A percentile compares a stretch with the other conserved stretches of the same genome.
phyloP scores from a whole-genome alignment of 2,888 invertebrate genomes.

The Limnephilus auricula region DNA sequence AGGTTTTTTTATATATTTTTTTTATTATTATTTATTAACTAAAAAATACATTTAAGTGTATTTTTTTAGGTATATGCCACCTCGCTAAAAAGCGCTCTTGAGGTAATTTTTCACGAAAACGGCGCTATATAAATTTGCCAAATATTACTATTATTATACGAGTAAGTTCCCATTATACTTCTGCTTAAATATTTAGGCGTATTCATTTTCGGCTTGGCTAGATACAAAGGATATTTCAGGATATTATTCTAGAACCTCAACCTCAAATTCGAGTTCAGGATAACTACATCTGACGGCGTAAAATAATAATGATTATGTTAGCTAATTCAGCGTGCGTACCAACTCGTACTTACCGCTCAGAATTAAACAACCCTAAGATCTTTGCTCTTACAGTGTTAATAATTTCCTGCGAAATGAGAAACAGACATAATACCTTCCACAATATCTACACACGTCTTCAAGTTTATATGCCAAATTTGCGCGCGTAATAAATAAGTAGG shows the following conservation, averaged over 20 bases:
- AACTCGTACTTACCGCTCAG: background rate
- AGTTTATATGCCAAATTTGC: background rate
- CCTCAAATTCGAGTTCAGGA: conserved; percentile 17
- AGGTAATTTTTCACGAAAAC: too few species aligned
- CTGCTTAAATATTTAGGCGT: conserved; percentile 16
- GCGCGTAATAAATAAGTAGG: background rate
- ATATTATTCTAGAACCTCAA: conserved; percentile 26
- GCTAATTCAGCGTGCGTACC: conserved; percentile 31
- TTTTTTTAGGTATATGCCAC: too few species aligned
- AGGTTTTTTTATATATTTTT: too few species aligned
- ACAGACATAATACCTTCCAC: background rate
- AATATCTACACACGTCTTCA: background rate
- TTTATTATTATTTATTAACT: too few species aligned
- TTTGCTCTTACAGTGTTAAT: conserved; percentile 27
- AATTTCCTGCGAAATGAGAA: conserved; percentile 16
- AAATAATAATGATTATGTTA: conserved; percentile 39
- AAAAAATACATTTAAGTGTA: too few species aligned
- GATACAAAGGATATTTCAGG: conserved; percentile 24
- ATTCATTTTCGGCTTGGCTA: conserved; percentile 18
- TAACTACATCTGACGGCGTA: background rate
- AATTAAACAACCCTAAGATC: conserved; percentile 30
- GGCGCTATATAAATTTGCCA: too few species aligned
- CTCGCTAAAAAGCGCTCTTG: too few species aligned
- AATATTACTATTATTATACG: too few species aligned
- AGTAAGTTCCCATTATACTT: background rate